Evolutionary conservation across 2,888 invertebrate species (phyloP), one percentile per base, ranked within the genome.

Genomic region (Atrina japonica): DNA sequence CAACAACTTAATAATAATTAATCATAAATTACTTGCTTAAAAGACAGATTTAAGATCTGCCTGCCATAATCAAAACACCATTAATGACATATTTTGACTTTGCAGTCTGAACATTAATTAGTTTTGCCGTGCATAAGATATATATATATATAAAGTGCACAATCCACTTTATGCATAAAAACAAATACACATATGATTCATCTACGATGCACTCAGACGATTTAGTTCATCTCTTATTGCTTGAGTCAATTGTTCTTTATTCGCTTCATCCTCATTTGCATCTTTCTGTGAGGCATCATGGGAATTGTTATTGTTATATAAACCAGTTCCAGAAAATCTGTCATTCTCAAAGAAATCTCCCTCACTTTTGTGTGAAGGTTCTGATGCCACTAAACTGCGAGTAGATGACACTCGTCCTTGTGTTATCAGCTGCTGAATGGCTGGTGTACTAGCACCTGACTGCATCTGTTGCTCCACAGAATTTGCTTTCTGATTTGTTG

Each of bases 271-370:
- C 21, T 50, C 40, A 1, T 53, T 53, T 35, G 30, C 30, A 0
- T 55, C 55, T 3, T 35, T 55, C 14, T 16, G 18, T 40, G 30
- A 11, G 3, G 35, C 23, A 30, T 55, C 40, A 35, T 55, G 35
- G 2, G 55, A 30, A 35, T 53, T 30, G n/a, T 50, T 41, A 40
- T 64, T 40, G 14, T 56, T 35, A 21, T 35, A 18, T 16, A 56
- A 40, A 21, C 56, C 63, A 2, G 40, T 50, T n/a, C 50, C 25
- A 21, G 50, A 50, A 23, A 52, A 50, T 27, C 41, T 40, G 11
- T 27, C 43, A 52, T 50, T 64, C 35, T 64, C 63, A 29, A 64
- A 64, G 41, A 64, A 64, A 52, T 64, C 63, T 43, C 55, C 55
- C 11, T 25, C 35, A 56, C 56, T 56, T 29, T 56, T 56, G 16